Conservation (phyloP, 2,797 vertebrate genomes). For the Sebastolobus altivelis region DNA sequence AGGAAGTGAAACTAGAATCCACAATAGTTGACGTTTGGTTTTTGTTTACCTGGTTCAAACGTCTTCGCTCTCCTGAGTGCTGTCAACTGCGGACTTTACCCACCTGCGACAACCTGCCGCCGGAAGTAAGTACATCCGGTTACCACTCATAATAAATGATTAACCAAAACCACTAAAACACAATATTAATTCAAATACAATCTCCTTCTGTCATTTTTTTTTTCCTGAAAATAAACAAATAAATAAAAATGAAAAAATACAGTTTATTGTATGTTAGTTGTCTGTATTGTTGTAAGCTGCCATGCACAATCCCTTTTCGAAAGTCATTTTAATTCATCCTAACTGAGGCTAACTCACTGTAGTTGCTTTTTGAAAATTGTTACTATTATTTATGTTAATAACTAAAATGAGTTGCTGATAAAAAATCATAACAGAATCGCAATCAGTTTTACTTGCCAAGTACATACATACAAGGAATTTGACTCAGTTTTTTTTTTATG, state of each 20-base stretch:
- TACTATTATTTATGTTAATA: background rate
- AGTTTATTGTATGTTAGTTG: background rate
- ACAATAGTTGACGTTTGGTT: too few species aligned
- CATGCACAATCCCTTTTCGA: background rate
- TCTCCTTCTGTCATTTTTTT: background rate
- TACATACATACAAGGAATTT: too few species aligned
- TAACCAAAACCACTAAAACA: constrained; percentile 3
- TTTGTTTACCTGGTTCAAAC: constrained; percentile 20
- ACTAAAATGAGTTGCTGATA: background rate
- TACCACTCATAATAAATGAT: constrained; percentile 36
- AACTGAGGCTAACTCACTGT: background rate
- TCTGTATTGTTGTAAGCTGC: background rate
- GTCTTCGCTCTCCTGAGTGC: background rate
- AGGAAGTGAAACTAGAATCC: background rate
- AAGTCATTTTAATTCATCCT: background rate
- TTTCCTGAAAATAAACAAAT: background rate
- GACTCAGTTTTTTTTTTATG: too few species aligned
- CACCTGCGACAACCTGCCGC: background rate
- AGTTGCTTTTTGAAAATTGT: background rate
- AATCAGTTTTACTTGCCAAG: too few species aligned
- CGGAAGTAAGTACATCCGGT: constrained; percentile 24
- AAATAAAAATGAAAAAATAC: background rate
- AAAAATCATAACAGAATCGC: background rate
- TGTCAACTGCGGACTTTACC: constrained; percentile 34
- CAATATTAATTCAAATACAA: background rate